Evolutionary conservation across 2,888 invertebrate species (phyloP).

Genomic region (Atrina japonica): DNA sequence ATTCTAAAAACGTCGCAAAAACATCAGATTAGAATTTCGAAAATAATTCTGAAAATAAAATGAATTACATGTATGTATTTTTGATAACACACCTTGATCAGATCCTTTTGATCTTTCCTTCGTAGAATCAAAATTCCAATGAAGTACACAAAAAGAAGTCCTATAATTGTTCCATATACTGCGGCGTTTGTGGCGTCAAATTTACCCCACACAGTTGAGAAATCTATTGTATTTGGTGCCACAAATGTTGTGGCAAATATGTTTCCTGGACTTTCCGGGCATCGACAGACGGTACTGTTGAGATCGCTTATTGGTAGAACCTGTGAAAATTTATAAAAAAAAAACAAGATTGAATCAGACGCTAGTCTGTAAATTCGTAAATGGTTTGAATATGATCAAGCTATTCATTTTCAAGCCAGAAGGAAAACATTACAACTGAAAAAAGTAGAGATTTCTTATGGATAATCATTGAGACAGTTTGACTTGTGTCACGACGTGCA

Average conservation of each 20-base stretch:
- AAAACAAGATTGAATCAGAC: no score
- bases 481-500: no score
- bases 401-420: no score
- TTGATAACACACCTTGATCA: slow-evolving; percentile 31
- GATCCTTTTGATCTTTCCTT: slow-evolving; percentile 33
- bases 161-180: slow-evolving; percentile 40
- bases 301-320: slow-evolving; percentile 14
- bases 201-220: slow-evolving; percentile 33
- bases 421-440: no score
- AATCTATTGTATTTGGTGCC: slow-evolving; percentile 41
- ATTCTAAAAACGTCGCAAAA: no score
- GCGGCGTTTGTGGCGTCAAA: slow-evolving; percentile 43
- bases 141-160: slow-evolving; percentile 34
- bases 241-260: slow-evolving; percentile 38
- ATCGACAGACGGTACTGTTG: not conserved
- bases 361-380: no score
- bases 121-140: slow-evolving; percentile 24
- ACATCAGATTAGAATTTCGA: no score
- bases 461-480: no score
- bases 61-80: no score
- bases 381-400: no score
- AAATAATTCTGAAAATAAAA: no score
- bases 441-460: no score
- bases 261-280: slow-evolving; percentile 18
- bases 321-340: not conserved